These are phyloP conservation scores for Phrynocephalus vlangalii DNA, from an alignment of 2,797 vertebrate species.

Conservation along the genomic window DNA sequence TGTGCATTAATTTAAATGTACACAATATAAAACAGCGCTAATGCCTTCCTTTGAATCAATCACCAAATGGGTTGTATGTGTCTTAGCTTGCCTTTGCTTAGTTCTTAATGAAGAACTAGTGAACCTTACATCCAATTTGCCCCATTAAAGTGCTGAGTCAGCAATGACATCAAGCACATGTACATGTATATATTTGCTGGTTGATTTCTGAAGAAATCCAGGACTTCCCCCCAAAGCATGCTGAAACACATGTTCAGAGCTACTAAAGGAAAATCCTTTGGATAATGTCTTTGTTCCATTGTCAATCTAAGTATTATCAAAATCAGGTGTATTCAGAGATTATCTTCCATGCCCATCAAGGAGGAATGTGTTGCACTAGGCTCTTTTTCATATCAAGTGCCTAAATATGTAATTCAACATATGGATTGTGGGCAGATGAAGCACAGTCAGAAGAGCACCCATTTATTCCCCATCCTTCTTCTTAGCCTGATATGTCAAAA, in stretches of 20 bases:
- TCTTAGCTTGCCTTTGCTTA: too few species aligned
- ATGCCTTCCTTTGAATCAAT: too few species aligned
- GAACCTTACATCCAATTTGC: too few species aligned
- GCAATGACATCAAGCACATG: not conserved
- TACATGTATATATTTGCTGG: not conserved
- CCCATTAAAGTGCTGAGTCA: not conserved
- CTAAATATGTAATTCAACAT: not conserved
- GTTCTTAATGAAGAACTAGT: too few species aligned
- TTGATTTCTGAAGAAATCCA: not conserved
- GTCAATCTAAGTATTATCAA: not conserved
- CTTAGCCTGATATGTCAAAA: too few species aligned
- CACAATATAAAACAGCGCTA: too few species aligned
- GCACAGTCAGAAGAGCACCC: too few species aligned
- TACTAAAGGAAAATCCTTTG: not conserved
- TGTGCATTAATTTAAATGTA: too few species aligned
- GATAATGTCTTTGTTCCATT: not conserved
- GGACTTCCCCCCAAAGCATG: not conserved
- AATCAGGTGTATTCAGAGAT: not conserved
- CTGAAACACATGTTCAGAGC: not conserved
- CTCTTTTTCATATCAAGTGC: not conserved
- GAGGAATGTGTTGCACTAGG: not conserved
- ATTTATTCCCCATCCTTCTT: not conserved
- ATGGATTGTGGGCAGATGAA: too few species aligned
- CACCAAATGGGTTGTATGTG: too few species aligned
- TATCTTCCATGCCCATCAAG: not conserved